Conservation (phyloP, 2,888 invertebrate genomes). For the Morinoia aosen region DNA sequence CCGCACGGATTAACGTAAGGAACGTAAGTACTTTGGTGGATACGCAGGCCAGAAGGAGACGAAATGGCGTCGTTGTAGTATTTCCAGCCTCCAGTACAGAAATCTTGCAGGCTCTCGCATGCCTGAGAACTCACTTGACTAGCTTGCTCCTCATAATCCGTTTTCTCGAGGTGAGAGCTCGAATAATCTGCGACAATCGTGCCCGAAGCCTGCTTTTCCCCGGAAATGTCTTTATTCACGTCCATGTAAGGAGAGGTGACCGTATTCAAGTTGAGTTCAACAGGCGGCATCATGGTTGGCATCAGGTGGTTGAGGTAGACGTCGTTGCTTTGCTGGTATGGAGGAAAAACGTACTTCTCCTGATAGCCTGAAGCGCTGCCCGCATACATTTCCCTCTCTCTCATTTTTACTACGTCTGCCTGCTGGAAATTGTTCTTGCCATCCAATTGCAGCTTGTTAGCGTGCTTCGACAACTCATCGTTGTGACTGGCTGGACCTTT, state of each 20-base stretch:
- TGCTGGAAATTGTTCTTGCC: background rate
- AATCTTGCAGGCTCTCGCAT: slow-evolving; percentile 19
- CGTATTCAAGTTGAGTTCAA: background rate
- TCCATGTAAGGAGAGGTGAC: background rate
- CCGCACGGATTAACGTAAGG: slow-evolving; percentile 41
- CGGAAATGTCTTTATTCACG: background rate
- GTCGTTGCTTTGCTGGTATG: background rate
- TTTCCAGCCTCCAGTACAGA: slow-evolving; percentile 50
- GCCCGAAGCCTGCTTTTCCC: background rate
- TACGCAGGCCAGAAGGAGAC: slow-evolving; percentile 9
- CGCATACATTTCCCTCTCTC: background rate
- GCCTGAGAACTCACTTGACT: background rate
- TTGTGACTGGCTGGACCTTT: background rate
- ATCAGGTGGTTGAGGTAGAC: slow-evolving; percentile 7
- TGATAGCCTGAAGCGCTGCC: background rate
- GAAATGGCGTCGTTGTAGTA: slow-evolving; percentile 42
- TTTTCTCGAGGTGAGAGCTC: background rate
- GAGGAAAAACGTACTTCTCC: background rate
- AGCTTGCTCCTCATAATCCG: background rate
- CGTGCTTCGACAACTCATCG: background rate
- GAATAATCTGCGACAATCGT: background rate
- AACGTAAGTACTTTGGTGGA: slow-evolving; percentile 39
- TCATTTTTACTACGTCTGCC: background rate
- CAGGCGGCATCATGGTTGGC: slow-evolving; percentile 46
- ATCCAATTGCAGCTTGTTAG: background rate